Evolutionary conservation across 2,113 vertebrate species (phyloP).

Genomic region (Oceanodroma tethys): DNA sequence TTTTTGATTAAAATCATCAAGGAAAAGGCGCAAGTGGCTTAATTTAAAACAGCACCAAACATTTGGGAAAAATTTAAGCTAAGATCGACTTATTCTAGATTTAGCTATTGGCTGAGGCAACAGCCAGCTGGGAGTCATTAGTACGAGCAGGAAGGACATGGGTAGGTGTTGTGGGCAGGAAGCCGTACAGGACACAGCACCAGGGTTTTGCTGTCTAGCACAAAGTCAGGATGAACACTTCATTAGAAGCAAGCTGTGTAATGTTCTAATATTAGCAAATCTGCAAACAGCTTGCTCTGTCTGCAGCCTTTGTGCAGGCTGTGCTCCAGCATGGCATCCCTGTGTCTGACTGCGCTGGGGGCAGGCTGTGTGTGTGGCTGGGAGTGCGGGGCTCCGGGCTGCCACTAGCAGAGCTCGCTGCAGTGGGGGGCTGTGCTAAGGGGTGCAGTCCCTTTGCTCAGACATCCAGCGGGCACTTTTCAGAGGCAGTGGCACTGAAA

Average conservation of each 20-base stretch:
- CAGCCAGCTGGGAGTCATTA: not conserved
- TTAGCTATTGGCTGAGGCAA: not conserved
- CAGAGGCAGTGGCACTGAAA: not conserved
- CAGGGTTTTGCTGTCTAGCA: not conserved
- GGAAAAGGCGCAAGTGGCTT: not conserved
- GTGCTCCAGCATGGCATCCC: rapidly evolving
- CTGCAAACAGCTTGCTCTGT: not conserved
- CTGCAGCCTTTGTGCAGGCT: not conserved
- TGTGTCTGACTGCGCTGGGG: not conserved
- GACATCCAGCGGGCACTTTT: rapidly evolving
- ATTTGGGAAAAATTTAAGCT: not conserved
- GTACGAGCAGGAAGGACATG: not conserved
- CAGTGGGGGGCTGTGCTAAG: not conserved
- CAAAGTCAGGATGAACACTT: not conserved
- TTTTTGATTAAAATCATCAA: not conserved
- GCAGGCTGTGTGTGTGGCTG: not conserved
- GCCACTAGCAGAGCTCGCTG: not conserved
- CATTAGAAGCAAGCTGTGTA: not conserved
- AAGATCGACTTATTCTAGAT: not conserved
- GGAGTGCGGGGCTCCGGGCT: not conserved
- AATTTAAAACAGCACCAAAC: not conserved
- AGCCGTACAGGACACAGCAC: not conserved
- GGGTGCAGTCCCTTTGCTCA: not conserved
- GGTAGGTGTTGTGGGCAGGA: not conserved
- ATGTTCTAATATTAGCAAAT: not conserved